A percentile compares a stretch with the other conserved stretches of the same genome.
Conservation (phyloP, 2,797 vertebrate genomes). For the Artibeus jamaicensis region DNA sequence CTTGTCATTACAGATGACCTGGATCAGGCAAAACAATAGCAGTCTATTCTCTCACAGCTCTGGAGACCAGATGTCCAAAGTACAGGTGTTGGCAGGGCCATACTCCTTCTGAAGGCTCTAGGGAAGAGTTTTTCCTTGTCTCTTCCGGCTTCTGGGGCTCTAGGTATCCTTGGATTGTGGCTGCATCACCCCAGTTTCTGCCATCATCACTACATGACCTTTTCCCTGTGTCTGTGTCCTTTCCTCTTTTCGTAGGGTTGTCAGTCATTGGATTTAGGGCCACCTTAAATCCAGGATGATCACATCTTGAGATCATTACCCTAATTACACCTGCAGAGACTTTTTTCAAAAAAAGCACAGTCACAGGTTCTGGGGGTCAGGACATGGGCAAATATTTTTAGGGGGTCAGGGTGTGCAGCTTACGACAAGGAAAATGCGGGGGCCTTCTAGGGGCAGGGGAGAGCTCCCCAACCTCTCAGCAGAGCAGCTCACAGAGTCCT, state of each 20-base stretch:
- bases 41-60: neutral
- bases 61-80: neutral
- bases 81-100: neutral
- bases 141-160: neutral
- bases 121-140: neutral
- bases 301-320: neutral
- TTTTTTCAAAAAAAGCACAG: neutral
- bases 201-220: neutral
- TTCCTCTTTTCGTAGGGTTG: neutral
- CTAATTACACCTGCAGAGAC: neutral
- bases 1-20: neutral
- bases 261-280: neutral
- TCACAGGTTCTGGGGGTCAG: neutral
- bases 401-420: neutral
- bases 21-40: neutral
- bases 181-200: neutral
- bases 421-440: neutral
- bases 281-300: neutral
- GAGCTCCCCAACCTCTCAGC: neutral
- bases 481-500: neutral
- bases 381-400: neutral
- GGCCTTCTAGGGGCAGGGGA: neutral
- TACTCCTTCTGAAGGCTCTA: neutral
- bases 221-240: neutral
- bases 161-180: neutral